Evolutionary conservation across 1,140 invertebrate species (phyloP), one percentile per base, ranked within the genome.

Genomic region (Cecropterus lyciades): DNA sequence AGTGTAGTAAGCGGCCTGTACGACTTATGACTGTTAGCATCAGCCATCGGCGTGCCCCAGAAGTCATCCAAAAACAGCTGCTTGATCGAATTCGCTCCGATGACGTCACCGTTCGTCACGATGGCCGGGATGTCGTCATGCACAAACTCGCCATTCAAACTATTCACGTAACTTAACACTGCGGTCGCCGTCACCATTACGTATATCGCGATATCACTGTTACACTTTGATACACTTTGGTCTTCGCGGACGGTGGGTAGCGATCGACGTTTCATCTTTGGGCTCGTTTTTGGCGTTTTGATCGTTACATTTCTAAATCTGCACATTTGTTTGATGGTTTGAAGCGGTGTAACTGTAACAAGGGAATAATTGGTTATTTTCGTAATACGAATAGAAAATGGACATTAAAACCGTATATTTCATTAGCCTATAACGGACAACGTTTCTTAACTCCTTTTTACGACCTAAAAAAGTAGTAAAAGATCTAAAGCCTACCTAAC

Each of bases 111-210:
- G 90, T 98, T 98, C 20, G 95, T 94, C 52, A 95, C 95, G 48
- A 98, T 95, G 10, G 97, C 97, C n/a, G 97, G 97, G 70, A 98
- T 95, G 82, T 98, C 97, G 90, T 98, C 97, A 93, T 98, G 97
- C 11, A 98, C 97, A 80, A 98, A 97, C 74, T 98, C 97, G 69
- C 97, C 97, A 56, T 93, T 93, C 46, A 98, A 91, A n/a, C 96
- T 95, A 89, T 98, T 98, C 42, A 95, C 86, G 85, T 98, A 98
- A 79, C 95, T 95, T 0, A 94, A 92, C 3, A 96, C 91, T 9
- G 95, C 95, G 6, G 95, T 94, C 1, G 94, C 90, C 5, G 93
- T 93, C 64, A 96, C 95, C 59, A 95, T 91, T 6, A 89, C 84
- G 81, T 96, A 96, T 3, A 93, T 81, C 0, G 78, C 85, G 40